Evolutionary conservation across 2,888 invertebrate genomes (phyloP), one percentile per base, ranked within the genome.

Genomic region (Pyrgus malvae): DNA sequence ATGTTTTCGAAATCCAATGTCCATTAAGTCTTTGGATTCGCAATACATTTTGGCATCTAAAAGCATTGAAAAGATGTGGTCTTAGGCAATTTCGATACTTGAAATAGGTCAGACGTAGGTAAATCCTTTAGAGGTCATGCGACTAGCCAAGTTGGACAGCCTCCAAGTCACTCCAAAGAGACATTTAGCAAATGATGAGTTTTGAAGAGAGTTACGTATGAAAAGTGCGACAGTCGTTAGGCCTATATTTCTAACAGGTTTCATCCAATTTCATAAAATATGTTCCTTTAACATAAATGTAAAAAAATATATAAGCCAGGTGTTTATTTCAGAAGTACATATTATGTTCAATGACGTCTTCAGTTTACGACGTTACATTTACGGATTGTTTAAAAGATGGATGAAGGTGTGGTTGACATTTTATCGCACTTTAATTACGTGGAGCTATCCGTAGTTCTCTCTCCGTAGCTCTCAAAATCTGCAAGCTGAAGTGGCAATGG

Each of bases 111-210:
- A 51, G 9, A 37, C 51, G 17, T 42, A 51, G 42, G 42, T 33
- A 44, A 44, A 35, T 51, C 35, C 16, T 31, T 29, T 33, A 42
- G 44, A 12, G 51, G 51, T 51, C 51, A 44, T 25, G 42, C 50
- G 23, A 29, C 44, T 51, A 51, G 51, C 51, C 51, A 51, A 51
- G 42, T 51, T 44, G 51, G 51, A 51, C 14, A 41, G 37, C 17
- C 27, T 51, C 51, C 51, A 51, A 44, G 33, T 46, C 33, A 46
- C 33, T 44, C 11, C 41, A 23, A 41, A 44, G 27, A 44, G 42
- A 51, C 33, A 48, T 53, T 53, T 53, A 45, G 44, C 53, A 53
- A 53, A 53, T 53, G 53, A 53, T 38, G 53, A 53, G 45, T 44
- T 45, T 53, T 53, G 53, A 53, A 51, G 53, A 44, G 51, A 37